Evolutionary conservation across 2,113 vertebrate species (phyloP).

Genomic region (Phrynosoma blainvillii): DNA sequence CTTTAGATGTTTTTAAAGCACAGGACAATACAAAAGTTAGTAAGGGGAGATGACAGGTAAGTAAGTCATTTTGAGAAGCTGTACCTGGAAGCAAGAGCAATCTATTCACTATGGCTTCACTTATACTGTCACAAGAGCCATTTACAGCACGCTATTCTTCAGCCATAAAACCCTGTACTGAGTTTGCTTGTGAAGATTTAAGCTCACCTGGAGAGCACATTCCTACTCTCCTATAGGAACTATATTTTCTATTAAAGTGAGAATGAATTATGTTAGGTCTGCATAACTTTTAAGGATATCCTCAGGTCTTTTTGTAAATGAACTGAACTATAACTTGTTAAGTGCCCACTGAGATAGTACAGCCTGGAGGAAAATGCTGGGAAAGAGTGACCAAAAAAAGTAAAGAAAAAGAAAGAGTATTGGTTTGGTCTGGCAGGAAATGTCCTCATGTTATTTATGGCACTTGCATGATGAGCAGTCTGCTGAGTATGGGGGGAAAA

Average conservation of each 20-base stretch:
- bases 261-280: background rate
- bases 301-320: background rate
- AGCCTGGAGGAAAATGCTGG: slow-evolving; percentile 5
- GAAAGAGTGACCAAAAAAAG: background rate
- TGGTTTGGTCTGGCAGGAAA: slow-evolving; percentile 11
- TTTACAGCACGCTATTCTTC: background rate
- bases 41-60: background rate
- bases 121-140: background rate
- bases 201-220: background rate
- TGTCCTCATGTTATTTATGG: background rate
- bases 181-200: background rate
- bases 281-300: background rate
- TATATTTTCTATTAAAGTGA: background rate
- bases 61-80: background rate
- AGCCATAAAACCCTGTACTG: background rate
- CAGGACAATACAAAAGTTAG: background rate
- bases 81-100: background rate
- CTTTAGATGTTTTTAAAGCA: background rate
- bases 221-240: background rate
- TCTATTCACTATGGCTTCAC: background rate
- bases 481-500: background rate
- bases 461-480: slow-evolving; percentile 15
- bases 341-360: background rate
- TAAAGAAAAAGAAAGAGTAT: background rate
- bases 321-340: slow-evolving; percentile 18